Conservation (phyloP, 2,113 vertebrate genomes). For the Pangasianodon hypophthalmus region DNA sequence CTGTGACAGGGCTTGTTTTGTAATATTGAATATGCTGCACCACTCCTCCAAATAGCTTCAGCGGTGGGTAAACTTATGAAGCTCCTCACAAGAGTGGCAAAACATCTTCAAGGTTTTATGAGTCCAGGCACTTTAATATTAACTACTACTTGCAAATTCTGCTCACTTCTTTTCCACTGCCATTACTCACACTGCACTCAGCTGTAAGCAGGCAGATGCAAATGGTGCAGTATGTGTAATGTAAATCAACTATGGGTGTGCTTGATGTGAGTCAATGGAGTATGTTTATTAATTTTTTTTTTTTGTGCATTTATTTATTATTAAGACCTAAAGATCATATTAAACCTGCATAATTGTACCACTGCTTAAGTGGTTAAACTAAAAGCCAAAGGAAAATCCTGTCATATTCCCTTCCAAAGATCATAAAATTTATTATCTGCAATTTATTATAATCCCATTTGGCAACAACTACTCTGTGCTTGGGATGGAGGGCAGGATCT, state of each 20-base stretch:
- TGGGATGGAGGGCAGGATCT: neutral
- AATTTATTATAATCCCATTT: neutral
- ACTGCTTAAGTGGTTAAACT: neutral
- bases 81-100: neutral
- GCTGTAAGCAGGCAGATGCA: neutral
- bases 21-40: neutral
- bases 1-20: neutral
- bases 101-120: constrained; percentile 5
- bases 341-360: neutral
- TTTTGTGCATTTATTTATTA: neutral
- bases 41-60: neutral
- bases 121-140: neutral
- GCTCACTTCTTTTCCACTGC: neutral
- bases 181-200: neutral
- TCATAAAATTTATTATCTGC: neutral
- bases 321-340: neutral
- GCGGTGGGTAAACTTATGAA: neutral
- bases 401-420: neutral
- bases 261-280: neutral
- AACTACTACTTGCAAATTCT: neutral
- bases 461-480: neutral
- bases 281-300: no score
- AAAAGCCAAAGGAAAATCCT: neutral
- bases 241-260: neutral
- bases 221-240: neutral